Conservation (phyloP, 2,113 vertebrate species). For the Poicephalus gulielmi region DNA sequence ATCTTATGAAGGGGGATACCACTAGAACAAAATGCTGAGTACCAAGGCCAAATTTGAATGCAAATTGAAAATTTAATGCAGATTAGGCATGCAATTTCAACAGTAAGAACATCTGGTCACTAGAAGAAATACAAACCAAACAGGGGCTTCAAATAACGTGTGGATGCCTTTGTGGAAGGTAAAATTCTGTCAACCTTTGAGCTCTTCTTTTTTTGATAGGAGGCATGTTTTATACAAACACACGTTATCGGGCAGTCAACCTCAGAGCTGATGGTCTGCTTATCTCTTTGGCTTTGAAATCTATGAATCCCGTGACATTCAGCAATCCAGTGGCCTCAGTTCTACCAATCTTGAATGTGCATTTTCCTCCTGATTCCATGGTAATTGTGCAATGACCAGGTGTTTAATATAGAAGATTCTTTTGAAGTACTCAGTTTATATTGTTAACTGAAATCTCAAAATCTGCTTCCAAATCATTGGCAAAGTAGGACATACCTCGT, state of each 20-base stretch:
- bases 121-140: background rate
- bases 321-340: background rate
- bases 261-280: background rate
- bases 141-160: background rate
- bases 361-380: background rate
- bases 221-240: background rate
- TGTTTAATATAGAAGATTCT: background rate
- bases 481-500: background rate
- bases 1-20: background rate
- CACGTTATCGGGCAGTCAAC: background rate
- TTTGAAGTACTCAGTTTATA: background rate
- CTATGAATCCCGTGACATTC: background rate
- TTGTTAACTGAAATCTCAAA: background rate
- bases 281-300: constrained; percentile 6
- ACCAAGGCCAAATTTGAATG: background rate
- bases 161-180: background rate
- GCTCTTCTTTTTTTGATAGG: background rate
- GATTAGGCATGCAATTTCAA: background rate
- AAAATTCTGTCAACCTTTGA: background rate
- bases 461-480: rapidly evolving
- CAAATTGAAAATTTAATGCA: background rate
- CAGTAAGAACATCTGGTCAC: background rate
- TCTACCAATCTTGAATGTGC: background rate
- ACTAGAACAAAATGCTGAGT: background rate
- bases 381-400: background rate